These are phyloP conservation scores for Cosmorhoe ocellata DNA, from an alignment of 2,888 invertebrate species.

Conservation along the genomic window DNA sequence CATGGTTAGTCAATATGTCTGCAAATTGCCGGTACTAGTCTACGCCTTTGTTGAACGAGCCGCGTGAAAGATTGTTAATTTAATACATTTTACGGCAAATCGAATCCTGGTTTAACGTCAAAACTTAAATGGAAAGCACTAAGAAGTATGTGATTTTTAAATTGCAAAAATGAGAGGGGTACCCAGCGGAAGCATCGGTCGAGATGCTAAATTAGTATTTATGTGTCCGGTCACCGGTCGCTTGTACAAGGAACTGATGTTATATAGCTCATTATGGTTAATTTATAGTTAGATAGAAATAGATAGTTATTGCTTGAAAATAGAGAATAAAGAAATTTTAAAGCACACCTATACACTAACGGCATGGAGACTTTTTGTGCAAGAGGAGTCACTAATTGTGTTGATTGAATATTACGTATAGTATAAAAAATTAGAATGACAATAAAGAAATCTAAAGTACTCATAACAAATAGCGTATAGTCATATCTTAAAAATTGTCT, in stretches of 20 bases:
- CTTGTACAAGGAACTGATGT: conserved; percentile 26
- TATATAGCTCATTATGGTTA: conserved; percentile 7
- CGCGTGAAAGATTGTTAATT: conserved; percentile 32
- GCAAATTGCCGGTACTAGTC: conserved; percentile 43
- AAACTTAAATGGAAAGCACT: too few species aligned
- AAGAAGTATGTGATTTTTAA: not conserved
- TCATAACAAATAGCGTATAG: too few species aligned
- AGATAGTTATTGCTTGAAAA: too few species aligned
- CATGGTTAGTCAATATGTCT: conserved; percentile 5
- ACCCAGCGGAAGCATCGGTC: conserved; percentile 54
- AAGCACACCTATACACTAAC: too few species aligned
- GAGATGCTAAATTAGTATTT: conserved; percentile 71
- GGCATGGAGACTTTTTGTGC: too few species aligned
- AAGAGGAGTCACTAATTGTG: too few species aligned
- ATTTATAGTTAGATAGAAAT: conserved; percentile 1
- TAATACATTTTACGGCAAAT: conserved; percentile 16
- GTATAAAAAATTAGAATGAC: too few species aligned
- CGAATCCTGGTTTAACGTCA: not conserved
- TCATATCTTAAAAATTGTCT: too few species aligned
- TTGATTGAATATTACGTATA: too few species aligned
- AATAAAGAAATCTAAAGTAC: too few species aligned
- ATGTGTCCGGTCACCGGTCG: conserved; percentile 74
- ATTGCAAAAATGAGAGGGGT: conserved; percentile 17
- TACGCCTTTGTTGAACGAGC: conserved; percentile 40
- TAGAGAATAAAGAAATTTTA: too few species aligned